Conservation (phyloP, 2,113 vertebrate genomes). For the Paramormyrops kingsleyae region DNA sequence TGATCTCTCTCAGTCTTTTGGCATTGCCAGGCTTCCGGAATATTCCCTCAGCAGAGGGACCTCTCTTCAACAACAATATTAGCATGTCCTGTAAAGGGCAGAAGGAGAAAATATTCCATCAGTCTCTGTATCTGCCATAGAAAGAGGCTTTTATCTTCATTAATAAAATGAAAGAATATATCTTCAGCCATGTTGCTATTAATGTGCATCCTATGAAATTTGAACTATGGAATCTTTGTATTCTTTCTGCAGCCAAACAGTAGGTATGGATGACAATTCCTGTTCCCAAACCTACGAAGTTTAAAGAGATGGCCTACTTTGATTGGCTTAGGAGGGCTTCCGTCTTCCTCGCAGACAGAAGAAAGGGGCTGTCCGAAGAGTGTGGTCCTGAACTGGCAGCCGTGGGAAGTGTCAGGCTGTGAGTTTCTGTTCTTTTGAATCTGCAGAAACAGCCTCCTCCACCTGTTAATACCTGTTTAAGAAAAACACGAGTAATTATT, state of each 20-base stretch:
- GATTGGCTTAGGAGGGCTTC: constrained; percentile 58
- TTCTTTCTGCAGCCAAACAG: neutral
- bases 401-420: constrained; percentile 40
- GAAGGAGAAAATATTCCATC: neutral
- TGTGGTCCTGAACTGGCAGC: constrained; percentile 44
- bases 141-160: neutral
- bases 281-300: too few relatives aligned
- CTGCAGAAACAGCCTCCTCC: constrained; percentile 50
- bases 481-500: neutral
- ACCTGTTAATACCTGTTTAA: constrained; percentile 62
- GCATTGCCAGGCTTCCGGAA: constrained; percentile 76
- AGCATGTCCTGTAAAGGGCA: constrained; percentile 62
- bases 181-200: neutral
- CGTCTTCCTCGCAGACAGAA: constrained; percentile 55
- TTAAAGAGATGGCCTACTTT: constrained; percentile 52
- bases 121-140: neutral
- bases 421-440: constrained; percentile 53
- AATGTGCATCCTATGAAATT: neutral
- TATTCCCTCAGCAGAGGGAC: constrained; percentile 67
- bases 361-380: constrained; percentile 69
- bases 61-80: constrained; percentile 57
- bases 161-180: neutral
- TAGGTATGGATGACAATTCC: neutral
- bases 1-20: constrained; percentile 68
- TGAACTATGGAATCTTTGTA: neutral